phyloP scores from a whole-genome alignment of 2,888 invertebrate genomes.

The Helobdella robusta region DNA sequence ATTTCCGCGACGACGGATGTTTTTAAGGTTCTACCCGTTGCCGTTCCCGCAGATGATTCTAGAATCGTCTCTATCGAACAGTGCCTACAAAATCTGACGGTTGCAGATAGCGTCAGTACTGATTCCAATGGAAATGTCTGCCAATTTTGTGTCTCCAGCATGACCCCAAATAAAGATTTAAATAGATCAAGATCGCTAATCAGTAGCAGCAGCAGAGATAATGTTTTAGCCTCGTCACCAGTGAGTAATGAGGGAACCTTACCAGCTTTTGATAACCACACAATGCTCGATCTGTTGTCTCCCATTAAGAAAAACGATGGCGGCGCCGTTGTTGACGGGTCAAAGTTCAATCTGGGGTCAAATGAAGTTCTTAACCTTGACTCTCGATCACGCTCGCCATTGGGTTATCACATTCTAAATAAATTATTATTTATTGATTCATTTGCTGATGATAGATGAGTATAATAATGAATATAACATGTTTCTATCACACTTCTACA shows the following conservation, averaged over 20 bases:
- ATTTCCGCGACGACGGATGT: not conserved
- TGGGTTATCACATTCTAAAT: too few relatives aligned
- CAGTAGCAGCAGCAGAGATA: too few relatives aligned
- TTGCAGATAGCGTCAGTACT: too few relatives aligned
- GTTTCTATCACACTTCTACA: too few relatives aligned
- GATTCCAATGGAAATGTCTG: not conserved
- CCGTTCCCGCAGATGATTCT: not conserved
- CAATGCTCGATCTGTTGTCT: not conserved
- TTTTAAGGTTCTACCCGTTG: slow-evolving; percentile 18
- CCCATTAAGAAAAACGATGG: slow-evolving; percentile 1
- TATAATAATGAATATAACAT: too few relatives aligned
- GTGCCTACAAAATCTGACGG: not conserved
- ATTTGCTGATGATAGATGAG: too few relatives aligned
- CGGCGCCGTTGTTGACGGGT: not conserved
- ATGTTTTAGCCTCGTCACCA: slow-evolving; percentile 1
- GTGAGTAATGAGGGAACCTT: not conserved
- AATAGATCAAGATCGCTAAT: too few relatives aligned
- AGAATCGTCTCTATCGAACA: slow-evolving; percentile 4
- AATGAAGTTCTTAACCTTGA: too few relatives aligned
- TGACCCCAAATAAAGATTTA: too few relatives aligned
- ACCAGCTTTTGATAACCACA: not conserved
- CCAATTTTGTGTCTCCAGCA: not conserved
- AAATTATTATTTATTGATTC: too few relatives aligned
- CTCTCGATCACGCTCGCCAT: too few relatives aligned
- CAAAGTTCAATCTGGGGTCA: not conserved